Evolutionary conservation across 2,113 vertebrate genomes (phyloP), one percentile per base, ranked within the genome.

Genomic region (Australoheros scitulus): DNA sequence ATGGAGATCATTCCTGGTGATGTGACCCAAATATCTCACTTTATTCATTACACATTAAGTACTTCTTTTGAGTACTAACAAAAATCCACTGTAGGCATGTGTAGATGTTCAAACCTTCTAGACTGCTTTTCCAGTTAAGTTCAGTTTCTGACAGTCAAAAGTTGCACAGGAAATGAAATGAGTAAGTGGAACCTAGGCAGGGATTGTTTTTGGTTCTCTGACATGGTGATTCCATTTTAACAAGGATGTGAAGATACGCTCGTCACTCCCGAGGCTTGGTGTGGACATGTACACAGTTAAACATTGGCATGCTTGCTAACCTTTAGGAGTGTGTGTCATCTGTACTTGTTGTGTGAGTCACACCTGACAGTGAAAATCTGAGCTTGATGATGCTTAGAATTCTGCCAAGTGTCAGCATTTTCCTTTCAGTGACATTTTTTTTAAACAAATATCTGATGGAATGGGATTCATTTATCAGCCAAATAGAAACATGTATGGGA

Each of bases 281-380:
- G 43, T 72, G 65, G 24, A 26, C 26, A 52, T 52, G 43, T 20
- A 72, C 43, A 72, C 65, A 65, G 34, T 79, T 57, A 65, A 56
- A 41, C 50, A 24, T 57, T 26, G 14, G 63, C 8, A 15, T 36
- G 47, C 13, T 5, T 14, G 14, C 36, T 76, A 58, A 79, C 26
- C 68, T 84, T 79, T 80, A 64, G 29, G 22, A 18, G 15, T 14
- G 34, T 63, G 79, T 78, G 50, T 81, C 76, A 64, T 76, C 13
- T 52, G 38, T 80, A 80, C 36, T 64, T 50, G 59, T 56, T 78
- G 43, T 29, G 29, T 70, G 43, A 74, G 14, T 64, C 59, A 50
- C 14, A 20, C 57, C 20, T 43, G n/a, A 57, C 52, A 32, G 36
- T 43, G 59, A 64, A 78, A 47, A 41, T n/a, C 9, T 32, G 43